These are phyloP conservation scores for Struthidea cinerea DNA, from an alignment of 2,113 vertebrate species.

Conservation along the genomic window DNA sequence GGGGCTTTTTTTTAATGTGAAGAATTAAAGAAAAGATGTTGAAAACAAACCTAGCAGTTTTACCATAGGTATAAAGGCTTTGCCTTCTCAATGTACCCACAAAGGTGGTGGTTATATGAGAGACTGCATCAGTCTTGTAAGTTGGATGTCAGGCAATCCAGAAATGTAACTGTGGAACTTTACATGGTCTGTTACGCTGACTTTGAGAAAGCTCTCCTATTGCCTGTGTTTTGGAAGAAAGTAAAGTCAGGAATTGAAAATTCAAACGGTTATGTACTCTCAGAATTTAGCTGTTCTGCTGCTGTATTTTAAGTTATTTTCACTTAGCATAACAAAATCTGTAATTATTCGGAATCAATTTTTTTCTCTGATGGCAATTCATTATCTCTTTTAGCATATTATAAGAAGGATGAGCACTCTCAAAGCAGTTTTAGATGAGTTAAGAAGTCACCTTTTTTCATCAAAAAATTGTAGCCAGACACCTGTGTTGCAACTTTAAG, in stretches of 20 bases:
- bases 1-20: neutral
- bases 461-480: neutral
- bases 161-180: neutral
- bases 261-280: neutral
- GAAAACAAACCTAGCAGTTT: neutral
- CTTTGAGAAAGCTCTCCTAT: neutral
- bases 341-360: neutral
- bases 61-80: neutral
- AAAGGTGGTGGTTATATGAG: neutral
- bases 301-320: neutral
- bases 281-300: neutral
- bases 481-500: neutral
- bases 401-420: neutral
- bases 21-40: neutral
- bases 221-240: neutral
- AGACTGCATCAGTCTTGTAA: neutral
- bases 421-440: neutral
- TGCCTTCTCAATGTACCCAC: neutral
- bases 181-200: accelerated
- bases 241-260: neutral
- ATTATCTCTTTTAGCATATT: neutral
- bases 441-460: neutral
- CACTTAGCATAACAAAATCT: neutral
- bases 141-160: neutral
- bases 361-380: neutral